Evolutionary conservation across 1,140 invertebrate genomes (phyloP).

Genomic region (Pseudomyrmex cubaensis): DNA sequence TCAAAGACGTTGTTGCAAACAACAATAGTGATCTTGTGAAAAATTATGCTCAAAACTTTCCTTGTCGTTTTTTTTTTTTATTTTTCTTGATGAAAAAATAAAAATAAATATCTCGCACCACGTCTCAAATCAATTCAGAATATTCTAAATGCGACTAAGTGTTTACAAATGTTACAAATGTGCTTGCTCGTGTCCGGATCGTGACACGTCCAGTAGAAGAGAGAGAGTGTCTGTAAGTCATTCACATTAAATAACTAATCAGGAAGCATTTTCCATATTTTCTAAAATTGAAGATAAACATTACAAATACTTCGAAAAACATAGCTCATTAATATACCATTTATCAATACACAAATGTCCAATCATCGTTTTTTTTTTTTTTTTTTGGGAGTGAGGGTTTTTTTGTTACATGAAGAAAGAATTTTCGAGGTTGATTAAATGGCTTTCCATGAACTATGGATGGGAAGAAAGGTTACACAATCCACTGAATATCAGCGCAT

Average conservation of each 20-base stretch:
- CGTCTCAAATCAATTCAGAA: not conserved
- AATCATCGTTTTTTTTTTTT: too few species aligned
- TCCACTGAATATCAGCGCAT: constrained; percentile 93
- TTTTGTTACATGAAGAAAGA: too few species aligned
- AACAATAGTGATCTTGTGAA: too few species aligned
- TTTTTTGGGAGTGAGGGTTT: too few species aligned
- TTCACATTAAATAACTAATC: constrained; percentile 52
- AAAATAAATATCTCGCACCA: too few species aligned
- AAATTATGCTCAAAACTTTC: constrained; percentile 46
- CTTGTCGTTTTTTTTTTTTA: not conserved
- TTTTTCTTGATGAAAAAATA: too few species aligned
- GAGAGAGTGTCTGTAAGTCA: constrained; percentile 38
- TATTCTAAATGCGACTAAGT: constrained; percentile 41
- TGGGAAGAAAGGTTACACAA: constrained; percentile 45
- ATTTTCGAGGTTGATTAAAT: constrained; percentile 57
- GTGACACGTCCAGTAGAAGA: constrained; percentile 26
- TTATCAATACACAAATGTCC: constrained; percentile 15
- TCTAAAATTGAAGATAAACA: constrained; percentile 42
- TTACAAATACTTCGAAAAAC: constrained; percentile 13
- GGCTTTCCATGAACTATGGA: constrained; percentile 64
- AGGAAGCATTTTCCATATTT: constrained; percentile 29
- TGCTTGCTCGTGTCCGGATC: not conserved
- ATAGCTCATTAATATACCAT: constrained; percentile 36
- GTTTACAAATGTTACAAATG: too few species aligned
- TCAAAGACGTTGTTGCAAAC: too few species aligned